Evolutionary conservation across 2,797 vertebrate genomes (phyloP), one percentile per base, ranked within the genome.

Genomic region (Spinus olivaceus): DNA sequence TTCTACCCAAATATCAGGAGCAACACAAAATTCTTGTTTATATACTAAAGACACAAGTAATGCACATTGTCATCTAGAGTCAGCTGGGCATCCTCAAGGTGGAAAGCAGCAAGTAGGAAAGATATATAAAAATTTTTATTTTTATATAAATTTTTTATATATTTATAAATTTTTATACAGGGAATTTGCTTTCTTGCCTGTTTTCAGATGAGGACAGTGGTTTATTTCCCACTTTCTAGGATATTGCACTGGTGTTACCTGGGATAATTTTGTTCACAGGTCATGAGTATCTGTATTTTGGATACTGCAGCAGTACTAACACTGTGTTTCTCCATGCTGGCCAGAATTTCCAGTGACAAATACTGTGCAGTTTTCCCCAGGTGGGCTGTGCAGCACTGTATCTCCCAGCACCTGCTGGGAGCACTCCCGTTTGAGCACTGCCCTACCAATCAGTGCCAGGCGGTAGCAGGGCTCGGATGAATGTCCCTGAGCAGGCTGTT

Each of bases 401-500:
- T 9, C 37, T 4, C 4, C 57, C 23, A 12, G 56, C 11, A 59
- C 56, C 18, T 59, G 33, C 24, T 59, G 33, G 56, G 56, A 59
- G 24, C 33, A 27, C n/a, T 56, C 14, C 54, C n/a, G 11, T 56
- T 56, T 18, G 8, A 24, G 32, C 1, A 0, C 30, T 32, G 10
- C n/a, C 23, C 15, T 33, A n/a, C 0, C 23, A 22, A 6, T 3
- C 27, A 8, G 21, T 35, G 69, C n/a, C 6, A 20, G 37, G 53
- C 14, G 14, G 19, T 57, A 46, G 28, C 61, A 25, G 28, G 1
- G 0, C 63, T 70, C 0, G 0, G 28, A 14, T 0, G 10, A 72
- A 54, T 33, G 12, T 67, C 35, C 35, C n/a, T 14, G n/a, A 28
- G 50, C 41, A 33, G 42, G 25, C 24, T 65, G 8, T 0, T 0